Base-by-base conservation (phyloP, 2,113 vertebrate species). In the Melanocharis versteri region DNA sequence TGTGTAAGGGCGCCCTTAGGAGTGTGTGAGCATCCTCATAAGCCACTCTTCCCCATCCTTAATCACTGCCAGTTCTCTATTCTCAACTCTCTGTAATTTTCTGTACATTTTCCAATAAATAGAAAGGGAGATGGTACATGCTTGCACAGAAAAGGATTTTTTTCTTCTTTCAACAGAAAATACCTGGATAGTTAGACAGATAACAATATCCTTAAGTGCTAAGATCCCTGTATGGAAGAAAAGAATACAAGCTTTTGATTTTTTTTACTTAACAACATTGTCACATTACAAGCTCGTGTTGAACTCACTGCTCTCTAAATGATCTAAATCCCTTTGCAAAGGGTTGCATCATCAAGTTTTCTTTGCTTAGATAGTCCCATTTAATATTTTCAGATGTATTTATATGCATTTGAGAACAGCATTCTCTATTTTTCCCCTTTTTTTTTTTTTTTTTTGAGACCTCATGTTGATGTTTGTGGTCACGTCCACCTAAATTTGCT, bases 341-440 rank as follows among this genome's bases (percentile, higher is more conserved):
- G 7, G 19, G 2, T 48, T 83, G 28, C 15, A 33, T 13, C 8
- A 1, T n/a, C 22, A 88, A 27, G 13, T 53, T 91, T 77, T 70
- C 31, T 60, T 22, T 60, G 15, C 39, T 44, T 80, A 54, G 40
- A 57, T 2, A 56, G 8, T 42, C 5, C 12, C 7, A 50, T 69
- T 47, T 53, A 44, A 30, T 39, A n/a, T 28, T 68, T 84, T 58
- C 35, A 1, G 4, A 37, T 47, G 8, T 15, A 78, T 15, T 40
- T 33, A 27, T 17, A n/a, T 2, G 2, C 0, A 8, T 28, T 62
- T 71, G 19, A 61, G 26, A 85, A 64, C 12, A 33, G 2, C 9
- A 31, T 31, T 10, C 8, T 6, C 8, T 62, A 10, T 31, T 51
- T 37, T 14, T 7, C 1, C 0, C 2, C 3, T 0, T 9, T 10